Conservation (phyloP, 2,797 vertebrate genomes). For the Huso huso region DNA sequence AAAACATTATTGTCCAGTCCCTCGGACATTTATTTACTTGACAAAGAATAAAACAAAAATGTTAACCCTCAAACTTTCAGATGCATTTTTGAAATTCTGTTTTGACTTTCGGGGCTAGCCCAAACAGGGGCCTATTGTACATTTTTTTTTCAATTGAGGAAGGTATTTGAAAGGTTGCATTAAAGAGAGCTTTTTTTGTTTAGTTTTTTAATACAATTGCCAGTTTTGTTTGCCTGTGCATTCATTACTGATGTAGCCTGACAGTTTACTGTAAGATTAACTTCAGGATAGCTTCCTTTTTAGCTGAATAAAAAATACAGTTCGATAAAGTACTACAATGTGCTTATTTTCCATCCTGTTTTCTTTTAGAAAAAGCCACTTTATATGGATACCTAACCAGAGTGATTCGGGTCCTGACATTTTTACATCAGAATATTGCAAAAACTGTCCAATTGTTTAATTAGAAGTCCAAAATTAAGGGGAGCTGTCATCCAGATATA, state of each 20-base stretch:
- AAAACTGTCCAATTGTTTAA: too few species aligned
- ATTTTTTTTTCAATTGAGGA: conserved; percentile 25
- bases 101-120: conserved; percentile 27
- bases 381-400: conserved; percentile 33
- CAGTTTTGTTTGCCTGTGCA: conserved; percentile 35
- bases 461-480: too few species aligned
- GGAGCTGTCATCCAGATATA: too few species aligned
- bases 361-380: conserved; percentile 56
- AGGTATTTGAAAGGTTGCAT: conserved; percentile 42
- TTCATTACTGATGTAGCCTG: conserved; percentile 14
- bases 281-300: conserved; percentile 6
- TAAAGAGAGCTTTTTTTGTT: conserved; percentile 28
- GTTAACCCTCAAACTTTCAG: conserved; percentile 58
- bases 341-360: too few species aligned
- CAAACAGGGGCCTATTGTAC: conserved; percentile 8
- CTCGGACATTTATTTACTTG: conserved; percentile 74
- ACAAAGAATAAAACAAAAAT: conserved; percentile 71
- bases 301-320: neutral
- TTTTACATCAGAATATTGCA: too few species aligned
- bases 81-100: conserved; percentile 69
- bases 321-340: conserved; percentile 3
- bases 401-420: too few species aligned
- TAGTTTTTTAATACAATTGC: conserved; percentile 35
- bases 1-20: conserved; percentile 89
- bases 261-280: too few species aligned